Conservation (phyloP, 2,888 invertebrate genomes). For the Scrobipalpa atriplicella region DNA sequence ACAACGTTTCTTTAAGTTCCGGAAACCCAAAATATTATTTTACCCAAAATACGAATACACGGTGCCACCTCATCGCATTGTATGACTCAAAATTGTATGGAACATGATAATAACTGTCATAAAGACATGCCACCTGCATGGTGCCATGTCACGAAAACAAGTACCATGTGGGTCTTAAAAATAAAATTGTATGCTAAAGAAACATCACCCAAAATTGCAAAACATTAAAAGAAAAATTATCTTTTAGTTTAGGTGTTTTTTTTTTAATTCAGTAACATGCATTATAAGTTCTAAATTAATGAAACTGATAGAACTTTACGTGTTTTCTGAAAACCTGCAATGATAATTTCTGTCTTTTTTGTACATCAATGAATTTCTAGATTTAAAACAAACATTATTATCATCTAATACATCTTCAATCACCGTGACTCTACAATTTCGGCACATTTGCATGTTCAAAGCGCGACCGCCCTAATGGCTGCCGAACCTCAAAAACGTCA, state of each 20-base stretch:
- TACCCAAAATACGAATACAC: not conserved
- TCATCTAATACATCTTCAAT: no score
- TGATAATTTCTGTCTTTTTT: no score
- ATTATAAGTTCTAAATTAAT: no score
- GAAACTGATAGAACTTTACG: no score
- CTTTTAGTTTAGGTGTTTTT: no score
- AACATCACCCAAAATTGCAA: not conserved
- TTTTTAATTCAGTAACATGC: no score
- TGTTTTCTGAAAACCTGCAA: no score
- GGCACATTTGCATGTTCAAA: not conserved
- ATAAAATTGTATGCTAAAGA: not conserved
- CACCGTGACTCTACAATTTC: no score
- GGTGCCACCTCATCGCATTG: not conserved
- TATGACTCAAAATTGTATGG: slow-evolving; percentile 16
- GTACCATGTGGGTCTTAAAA: not conserved
- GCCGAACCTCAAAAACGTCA: not conserved
- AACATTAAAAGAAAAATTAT: no score
- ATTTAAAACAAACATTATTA: no score
- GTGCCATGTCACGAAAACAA: not conserved
- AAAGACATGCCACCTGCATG: not conserved
- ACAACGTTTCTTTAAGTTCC: not conserved
- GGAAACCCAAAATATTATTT: not conserved
- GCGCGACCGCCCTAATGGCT: not conserved
- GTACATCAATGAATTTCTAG: no score
- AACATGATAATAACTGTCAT: slow-evolving; percentile 12